A percentile compares a stretch with the other conserved stretches of the same genome.
phyloP scores from a whole-genome alignment of 2,888 invertebrate species.

The Tuberolachnus salignus region DNA sequence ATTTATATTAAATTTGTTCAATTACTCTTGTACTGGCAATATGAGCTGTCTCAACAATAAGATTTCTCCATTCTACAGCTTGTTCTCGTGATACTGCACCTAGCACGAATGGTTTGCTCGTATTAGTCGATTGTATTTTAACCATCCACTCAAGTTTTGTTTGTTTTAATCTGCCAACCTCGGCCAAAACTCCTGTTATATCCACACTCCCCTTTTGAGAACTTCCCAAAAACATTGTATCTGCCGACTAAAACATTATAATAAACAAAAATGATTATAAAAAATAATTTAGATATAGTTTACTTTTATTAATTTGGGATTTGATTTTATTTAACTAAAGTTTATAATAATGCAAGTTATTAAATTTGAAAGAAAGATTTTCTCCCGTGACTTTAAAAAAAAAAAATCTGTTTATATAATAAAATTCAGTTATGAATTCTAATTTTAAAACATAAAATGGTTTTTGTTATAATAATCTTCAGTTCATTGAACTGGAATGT shows the following conservation, averaged over 20 bases:
- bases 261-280: not conserved
- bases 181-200: constrained; percentile 82
- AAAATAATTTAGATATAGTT: not conserved
- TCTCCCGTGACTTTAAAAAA: too few relatives aligned
- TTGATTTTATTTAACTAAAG: too few relatives aligned
- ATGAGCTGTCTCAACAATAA: constrained; percentile 84
- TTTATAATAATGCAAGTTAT: too few relatives aligned
- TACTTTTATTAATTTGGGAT: too few relatives aligned
- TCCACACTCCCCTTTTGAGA: constrained; percentile 87
- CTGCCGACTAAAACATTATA: constrained; percentile 65
- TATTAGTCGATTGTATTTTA: constrained; percentile 76
- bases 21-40: constrained; percentile 74
- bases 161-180: constrained; percentile 67
- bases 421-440: too few relatives aligned
- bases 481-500: too few relatives aligned
- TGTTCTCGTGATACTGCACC: constrained; percentile 79
- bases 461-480: too few relatives aligned
- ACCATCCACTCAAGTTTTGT: constrained; percentile 75
- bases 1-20: not conserved
- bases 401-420: too few relatives aligned
- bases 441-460: too few relatives aligned
- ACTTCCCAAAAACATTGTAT: constrained; percentile 75
- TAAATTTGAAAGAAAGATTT: too few relatives aligned
- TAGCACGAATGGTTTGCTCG: constrained; percentile 80
- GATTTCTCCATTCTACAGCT: constrained; percentile 86